Conservation (phyloP, 37 sponge, comb jelly and placozoan genomes). For the Theonella swinhoei region DNA sequence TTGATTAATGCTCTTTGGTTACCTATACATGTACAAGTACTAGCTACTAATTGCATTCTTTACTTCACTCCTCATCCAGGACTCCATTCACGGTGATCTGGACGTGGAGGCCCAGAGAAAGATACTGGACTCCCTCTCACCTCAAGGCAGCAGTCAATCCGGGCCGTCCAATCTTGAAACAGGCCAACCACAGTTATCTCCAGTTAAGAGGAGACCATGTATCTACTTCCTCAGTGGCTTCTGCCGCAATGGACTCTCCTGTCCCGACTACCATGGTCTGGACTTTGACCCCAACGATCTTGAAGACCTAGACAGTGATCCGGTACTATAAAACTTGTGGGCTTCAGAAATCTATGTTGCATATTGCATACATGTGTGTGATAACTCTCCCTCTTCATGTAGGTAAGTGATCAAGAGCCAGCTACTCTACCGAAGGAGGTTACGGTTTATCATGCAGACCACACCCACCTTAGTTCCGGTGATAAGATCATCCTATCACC, state of each 20-base stretch:
- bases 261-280: constrained; percentile 48
- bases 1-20: too few relatives aligned
- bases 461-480: constrained; percentile 41
- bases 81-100: constrained; percentile 43
- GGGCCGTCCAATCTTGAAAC: background rate
- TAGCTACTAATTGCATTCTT: background rate
- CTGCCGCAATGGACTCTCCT: constrained; percentile 39
- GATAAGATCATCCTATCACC: constrained; percentile 77
- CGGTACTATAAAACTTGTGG: too few relatives aligned
- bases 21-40: background rate
- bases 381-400: background rate
- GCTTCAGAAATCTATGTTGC: too few relatives aligned
- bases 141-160: background rate
- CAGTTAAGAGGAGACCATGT: constrained; percentile 39
- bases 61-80: background rate
- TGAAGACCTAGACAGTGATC: background rate
- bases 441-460: constrained; percentile 29
- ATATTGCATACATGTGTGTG: background rate
- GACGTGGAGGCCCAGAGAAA: constrained; percentile 49
- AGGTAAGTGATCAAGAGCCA: background rate
- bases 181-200: background rate
- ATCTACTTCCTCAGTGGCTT: constrained; percentile 46
- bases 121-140: constrained; percentile 12
- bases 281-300: background rate
- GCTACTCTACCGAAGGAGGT: constrained; percentile 38